Conservation (phyloP, 2,113 vertebrate species). For the Semnornis frantzii region DNA sequence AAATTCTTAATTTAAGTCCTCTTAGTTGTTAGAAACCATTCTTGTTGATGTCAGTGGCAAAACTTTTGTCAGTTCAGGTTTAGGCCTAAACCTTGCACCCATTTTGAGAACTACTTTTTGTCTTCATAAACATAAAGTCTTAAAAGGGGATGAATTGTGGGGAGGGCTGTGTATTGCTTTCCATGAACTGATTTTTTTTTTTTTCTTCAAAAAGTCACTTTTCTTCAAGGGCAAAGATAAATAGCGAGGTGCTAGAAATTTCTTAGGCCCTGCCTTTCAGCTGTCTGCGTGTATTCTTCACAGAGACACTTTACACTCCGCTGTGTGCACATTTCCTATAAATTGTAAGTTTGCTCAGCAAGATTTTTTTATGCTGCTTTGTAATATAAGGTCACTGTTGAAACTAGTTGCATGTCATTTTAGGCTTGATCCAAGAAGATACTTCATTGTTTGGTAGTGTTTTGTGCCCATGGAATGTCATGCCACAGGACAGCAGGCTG, state of each 20-base stretch:
- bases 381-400: neutral
- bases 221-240: conserved; percentile 32
- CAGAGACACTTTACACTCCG: neutral
- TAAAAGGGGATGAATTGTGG: neutral
- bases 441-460: neutral
- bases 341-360: neutral
- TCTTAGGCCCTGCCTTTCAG: neutral
- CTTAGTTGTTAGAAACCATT: neutral
- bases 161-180: neutral
- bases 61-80: neutral
- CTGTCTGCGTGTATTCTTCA: neutral
- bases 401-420: neutral
- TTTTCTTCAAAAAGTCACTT: conserved; percentile 36
- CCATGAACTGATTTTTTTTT: neutral
- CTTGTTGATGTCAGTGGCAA: neutral
- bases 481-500: neutral
- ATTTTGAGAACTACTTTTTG: neutral
- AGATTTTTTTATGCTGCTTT: neutral
- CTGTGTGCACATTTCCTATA: neutral
- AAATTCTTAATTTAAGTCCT: neutral
- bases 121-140: neutral
- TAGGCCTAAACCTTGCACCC: neutral
- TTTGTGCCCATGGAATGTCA: neutral
- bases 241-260: conserved; percentile 16
- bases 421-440: neutral